A percentile compares a stretch with the other conserved stretches of the same genome.
Conservation (phyloP, 2,797 vertebrate genomes). For the Rhinophrynus dorsalis region DNA sequence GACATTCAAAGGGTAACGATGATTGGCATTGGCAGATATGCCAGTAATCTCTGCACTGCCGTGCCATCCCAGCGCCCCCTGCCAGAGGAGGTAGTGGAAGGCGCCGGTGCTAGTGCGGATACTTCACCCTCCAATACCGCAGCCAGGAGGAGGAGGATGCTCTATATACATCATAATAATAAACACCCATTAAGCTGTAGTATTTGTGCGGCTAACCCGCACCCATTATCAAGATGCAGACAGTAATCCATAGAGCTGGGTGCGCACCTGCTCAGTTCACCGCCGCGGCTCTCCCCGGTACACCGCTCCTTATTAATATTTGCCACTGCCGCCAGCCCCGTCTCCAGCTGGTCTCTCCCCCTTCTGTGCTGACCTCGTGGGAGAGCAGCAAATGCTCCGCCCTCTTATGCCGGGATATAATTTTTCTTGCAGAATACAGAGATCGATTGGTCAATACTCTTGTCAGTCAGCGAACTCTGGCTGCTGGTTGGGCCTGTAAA, state of each 20-base stretch:
- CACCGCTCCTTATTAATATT: background rate
- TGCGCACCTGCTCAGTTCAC: conserved; percentile 15
- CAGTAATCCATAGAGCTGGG: background rate
- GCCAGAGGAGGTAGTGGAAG: conserved; percentile 25
- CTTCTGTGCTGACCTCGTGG: conserved; percentile 40
- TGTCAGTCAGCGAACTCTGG: background rate
- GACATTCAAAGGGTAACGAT: too few relatives aligned
- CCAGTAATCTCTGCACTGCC: background rate
- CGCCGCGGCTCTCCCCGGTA: background rate
- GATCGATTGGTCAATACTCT: background rate
- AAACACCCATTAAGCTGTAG: background rate
- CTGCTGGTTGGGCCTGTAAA: background rate
- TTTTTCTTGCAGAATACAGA: conserved; percentile 4
- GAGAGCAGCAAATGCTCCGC: conserved; percentile 30
- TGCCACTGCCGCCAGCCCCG: background rate
- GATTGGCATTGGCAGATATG: conserved; percentile 15
- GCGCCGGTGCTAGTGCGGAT: background rate
- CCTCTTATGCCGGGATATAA: background rate
- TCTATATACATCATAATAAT: background rate
- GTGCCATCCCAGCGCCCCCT: background rate
- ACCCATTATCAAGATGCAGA: background rate
- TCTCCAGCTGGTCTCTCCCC: background rate
- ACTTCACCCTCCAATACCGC: conserved; percentile 21
- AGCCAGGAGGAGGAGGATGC: conserved; percentile 9
- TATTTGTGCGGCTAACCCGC: background rate